Percentiles rank a stretch among this genome's conserved stretches.
Evolutionary conservation across 2,888 invertebrate species (phyloP).

Genomic region (Ormyrus nitidulus): DNA sequence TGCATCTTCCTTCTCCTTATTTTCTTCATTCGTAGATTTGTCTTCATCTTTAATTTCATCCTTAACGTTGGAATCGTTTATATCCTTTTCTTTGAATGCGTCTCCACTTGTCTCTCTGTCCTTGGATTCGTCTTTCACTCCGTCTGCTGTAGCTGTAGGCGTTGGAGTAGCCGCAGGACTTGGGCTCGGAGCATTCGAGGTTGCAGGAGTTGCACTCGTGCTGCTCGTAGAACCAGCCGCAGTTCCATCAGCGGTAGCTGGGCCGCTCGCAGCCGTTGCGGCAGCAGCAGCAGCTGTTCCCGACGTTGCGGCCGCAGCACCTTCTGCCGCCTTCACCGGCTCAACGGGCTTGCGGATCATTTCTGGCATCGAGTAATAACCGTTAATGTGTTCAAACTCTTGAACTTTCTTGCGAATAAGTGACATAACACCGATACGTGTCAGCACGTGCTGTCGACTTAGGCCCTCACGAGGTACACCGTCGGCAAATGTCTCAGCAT

Average conservation of each 20-base stretch:
- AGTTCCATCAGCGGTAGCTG: slow-evolving; percentile 61
- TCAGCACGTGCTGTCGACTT: slow-evolving; percentile 97
- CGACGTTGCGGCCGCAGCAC: slow-evolving; percentile 66
- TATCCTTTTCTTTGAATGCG: slow-evolving; percentile 61
- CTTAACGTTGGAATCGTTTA: slow-evolving; percentile 63
- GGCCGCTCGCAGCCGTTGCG: slow-evolving; percentile 55
- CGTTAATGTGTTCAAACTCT: slow-evolving; percentile 99
- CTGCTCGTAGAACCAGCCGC: slow-evolving; percentile 66
- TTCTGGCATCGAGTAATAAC: slow-evolving; percentile 98
- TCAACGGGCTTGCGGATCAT: slow-evolving; percentile 88
- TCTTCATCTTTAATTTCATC: slow-evolving; percentile 55
- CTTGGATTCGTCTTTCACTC: slow-evolving; percentile 66
- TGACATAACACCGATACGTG: slow-evolving; percentile 99
- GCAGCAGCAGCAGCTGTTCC: slow-evolving; percentile 62
- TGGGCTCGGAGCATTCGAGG: slow-evolving; percentile 81
- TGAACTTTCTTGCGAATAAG: slow-evolving; percentile 99
- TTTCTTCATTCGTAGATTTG: slow-evolving; percentile 63
- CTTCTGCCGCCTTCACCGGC: slow-evolving; percentile 76
- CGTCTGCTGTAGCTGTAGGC: slow-evolving; percentile 68
- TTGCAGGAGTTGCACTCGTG: slow-evolving; percentile 78
- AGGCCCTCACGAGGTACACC: slow-evolving; percentile 98
- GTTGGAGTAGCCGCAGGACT: slow-evolving; percentile 84
- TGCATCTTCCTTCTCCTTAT: slow-evolving; percentile 70
- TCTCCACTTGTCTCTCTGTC: slow-evolving; percentile 64
- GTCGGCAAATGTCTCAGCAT: slow-evolving; percentile 97